These are phyloP conservation scores for Lineus longissimus DNA, from an alignment of 1,140 invertebrate genomes.

Conservation along the genomic window DNA sequence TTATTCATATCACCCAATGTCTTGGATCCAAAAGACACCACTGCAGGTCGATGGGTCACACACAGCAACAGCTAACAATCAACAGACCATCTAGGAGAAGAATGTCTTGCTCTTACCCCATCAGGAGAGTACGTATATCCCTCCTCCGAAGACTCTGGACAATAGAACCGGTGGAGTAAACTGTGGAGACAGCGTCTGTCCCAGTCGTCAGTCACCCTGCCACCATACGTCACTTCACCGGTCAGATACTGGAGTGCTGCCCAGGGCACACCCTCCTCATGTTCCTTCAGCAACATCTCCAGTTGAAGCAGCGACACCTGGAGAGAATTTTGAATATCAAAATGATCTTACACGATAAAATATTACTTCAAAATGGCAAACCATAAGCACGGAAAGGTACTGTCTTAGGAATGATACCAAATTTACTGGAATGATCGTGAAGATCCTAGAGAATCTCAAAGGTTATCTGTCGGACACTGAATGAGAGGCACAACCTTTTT, in stretches of 20 bases:
- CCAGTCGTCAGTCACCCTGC: conserved; percentile 61
- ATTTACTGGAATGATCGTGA: no score
- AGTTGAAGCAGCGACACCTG: conserved; percentile 49
- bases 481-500: no score
- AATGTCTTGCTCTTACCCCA: conserved; percentile 27
- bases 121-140: conserved; percentile 45
- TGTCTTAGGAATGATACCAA: no score
- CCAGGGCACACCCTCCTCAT: conserved; percentile 68
- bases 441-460: no score
- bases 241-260: conserved; percentile 79
- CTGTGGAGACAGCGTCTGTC: conserved; percentile 50
- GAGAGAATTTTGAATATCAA: neutral
- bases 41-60: no score
- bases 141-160: conserved; percentile 32
- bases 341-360: conserved; percentile 1
- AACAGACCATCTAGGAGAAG: no score
- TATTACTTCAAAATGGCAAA: neutral
- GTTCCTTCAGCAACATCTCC: conserved; percentile 39
- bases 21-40: no score
- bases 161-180: conserved; percentile 62
- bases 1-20: no score
- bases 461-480: neutral
- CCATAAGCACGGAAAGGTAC: no score
- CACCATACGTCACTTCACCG: conserved; percentile 76
- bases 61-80: no score